Evolutionary conservation across 2,113 vertebrate species (phyloP), one percentile per base, ranked within the genome.

Genomic region (Tichodroma muraria): DNA sequence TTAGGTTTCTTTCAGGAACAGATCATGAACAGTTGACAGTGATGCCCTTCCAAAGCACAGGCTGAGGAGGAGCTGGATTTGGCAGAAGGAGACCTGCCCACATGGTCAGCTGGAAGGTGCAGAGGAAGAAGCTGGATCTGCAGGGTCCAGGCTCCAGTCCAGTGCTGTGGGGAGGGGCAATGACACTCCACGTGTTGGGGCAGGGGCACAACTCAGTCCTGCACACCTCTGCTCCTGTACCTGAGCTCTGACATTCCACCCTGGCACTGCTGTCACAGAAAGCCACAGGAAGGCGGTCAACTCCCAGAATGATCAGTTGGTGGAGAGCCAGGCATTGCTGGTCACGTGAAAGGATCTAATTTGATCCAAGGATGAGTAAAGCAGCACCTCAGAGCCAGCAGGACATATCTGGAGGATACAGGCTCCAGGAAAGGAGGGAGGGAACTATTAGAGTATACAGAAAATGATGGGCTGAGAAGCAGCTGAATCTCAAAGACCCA

Each of bases 91-190:
- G 49, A 82, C 6, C 49, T 52, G 82, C 40, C 47, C 66, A 35
- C 42, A 24, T 0, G 20, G 50, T 10, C 56, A 79, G 65, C 73
- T 50, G 40, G 64, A 42, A 59, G 9, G 37, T 15, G 37, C 63
- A 45, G 49, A 90, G 37, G 30, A 80, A 84, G 15, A 49, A 53
- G 30, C 0, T 64, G 57, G 37, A 64, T 30, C 40, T 69, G 80
- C 80, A 72, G 42, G 63, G 61, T 11, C n/a, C 79, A 63, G 37
- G 65, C 70, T 83, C 33, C 69, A 84, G 44, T 38, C 63, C 83
- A 31, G 0, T 1, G 1, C 54, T 2, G 0, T 7, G 20, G 21
- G 30, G n/a, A 69, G 31, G 10, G 5, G 5, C 30, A 38, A 3
- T 1, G 2, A 35, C 3, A 4, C 30, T 49, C 22, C 56, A 8